A percentile compares a stretch with the other conserved stretches of the same genome.
These are phyloP conservation scores for Ypsolopha scabrella DNA, from an alignment of 2,888 invertebrate species.

Conservation along the genomic window DNA sequence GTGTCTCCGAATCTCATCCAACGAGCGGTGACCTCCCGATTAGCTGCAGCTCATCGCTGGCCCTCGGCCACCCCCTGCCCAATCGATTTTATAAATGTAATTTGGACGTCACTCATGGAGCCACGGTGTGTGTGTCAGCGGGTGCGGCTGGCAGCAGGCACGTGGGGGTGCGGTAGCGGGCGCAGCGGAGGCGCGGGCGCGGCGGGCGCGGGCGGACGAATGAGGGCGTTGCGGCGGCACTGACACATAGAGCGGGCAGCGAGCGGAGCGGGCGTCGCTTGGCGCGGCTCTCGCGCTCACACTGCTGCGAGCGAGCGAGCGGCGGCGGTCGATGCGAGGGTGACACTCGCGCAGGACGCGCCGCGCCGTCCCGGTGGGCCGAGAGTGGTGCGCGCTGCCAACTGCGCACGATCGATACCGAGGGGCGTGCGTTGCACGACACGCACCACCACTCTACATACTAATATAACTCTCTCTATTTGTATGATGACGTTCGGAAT, in stretches of 20 bases:
- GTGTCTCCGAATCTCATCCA: not conserved
- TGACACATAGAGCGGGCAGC: too few species aligned
- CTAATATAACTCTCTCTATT: conserved; percentile 33
- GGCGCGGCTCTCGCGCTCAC: conserved; percentile 57
- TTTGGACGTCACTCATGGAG: conserved; percentile 32
- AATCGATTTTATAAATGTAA: conserved; percentile 26
- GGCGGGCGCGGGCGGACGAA: conserved; percentile 16
- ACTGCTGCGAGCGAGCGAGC: conserved; percentile 25
- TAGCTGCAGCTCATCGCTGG: conserved; percentile 35
- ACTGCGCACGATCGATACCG: conserved; percentile 31
- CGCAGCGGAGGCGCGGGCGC: conserved; percentile 17
- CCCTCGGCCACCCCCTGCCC: conserved; percentile 21
- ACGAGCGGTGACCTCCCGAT: conserved; percentile 16
- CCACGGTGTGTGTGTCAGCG: conserved; percentile 36
- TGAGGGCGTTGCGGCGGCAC: too few species aligned
- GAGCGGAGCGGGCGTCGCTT: too few species aligned
- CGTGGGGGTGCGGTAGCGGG: conserved; percentile 15
- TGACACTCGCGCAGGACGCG: conserved; percentile 45
- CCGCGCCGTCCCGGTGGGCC: conserved; percentile 30
- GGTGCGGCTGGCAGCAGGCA: conserved; percentile 26
- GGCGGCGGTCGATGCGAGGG: conserved; percentile 41
- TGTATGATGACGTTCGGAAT: conserved; percentile 39
- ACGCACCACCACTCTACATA: conserved; percentile 19
- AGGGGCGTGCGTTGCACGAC: conserved; percentile 33
- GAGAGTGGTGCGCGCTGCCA: conserved; percentile 21